Base-by-base conservation (phyloP, 2,113 vertebrate genomes). In the Guaruba guarouba region DNA sequence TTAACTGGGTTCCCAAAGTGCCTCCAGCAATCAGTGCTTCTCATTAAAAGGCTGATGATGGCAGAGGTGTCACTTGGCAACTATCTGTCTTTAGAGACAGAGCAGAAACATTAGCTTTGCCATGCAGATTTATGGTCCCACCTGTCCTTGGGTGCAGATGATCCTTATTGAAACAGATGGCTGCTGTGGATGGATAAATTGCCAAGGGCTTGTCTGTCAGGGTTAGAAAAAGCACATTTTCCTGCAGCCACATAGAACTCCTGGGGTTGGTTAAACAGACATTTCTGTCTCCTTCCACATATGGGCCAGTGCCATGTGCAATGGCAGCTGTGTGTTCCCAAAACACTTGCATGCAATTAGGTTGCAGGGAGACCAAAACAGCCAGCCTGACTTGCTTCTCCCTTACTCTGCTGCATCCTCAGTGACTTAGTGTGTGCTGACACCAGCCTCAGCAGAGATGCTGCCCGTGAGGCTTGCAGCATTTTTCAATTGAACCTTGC, bases 321-420 rank as follows among this genome's bases (percentile, higher is more conserved):
- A 74, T 1, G 16, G 86, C 91, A 96, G 92, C 85, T 96, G 84
- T 93, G 84, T 94, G 73, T 90, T 91, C 96, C 66, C 82, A 90
- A 94, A 96, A 94, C 70, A 92, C 68, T 96, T 90, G 93, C 71
- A 6, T 86, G 86, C 62, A 75, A 88, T 71, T 89, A 94, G 76
- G 71, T 78, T 93, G 76, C 90, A 88, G 68, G 68, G 70, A 93
- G 67, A 91, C 76, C 95, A 95, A 82, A 71, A 1, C 85, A 92
- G 63, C 13, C 79, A 69, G 51, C 17, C 44, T 5, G 1, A 8
- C 49, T 71, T 2, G 0, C 16, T 82, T 67, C 48, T 81, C 9
- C 46, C 20, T 88, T 33, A 12, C 27, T 63, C 37, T 76, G 57
- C 62, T 66, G n/a, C 86, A 84, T 74, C 83, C 91, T n/a, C 44